Evolutionary conservation across 2,113 vertebrate species (phyloP).

Genomic region (Alethe diademata): DNA sequence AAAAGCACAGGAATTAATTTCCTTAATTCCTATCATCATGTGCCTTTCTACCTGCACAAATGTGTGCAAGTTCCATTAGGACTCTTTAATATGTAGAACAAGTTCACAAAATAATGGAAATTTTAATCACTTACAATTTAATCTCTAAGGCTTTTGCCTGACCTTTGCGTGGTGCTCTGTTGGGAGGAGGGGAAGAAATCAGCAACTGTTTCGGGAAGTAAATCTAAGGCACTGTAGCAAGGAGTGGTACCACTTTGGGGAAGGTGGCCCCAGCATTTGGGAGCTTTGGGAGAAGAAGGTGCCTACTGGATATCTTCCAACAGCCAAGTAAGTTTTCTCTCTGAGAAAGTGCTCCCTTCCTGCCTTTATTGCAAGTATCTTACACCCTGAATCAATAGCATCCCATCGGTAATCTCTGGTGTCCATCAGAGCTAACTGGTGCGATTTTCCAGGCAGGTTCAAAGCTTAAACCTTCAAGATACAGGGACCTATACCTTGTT

Average conservation of each 20-base stretch:
- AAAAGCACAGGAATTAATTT: constrained; percentile 61
- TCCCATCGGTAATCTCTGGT: background rate
- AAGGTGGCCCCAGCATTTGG: background rate
- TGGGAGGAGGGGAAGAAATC: background rate
- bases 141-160: constrained; percentile 60
- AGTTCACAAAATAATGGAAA: constrained; percentile 66
- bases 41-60: constrained; percentile 53
- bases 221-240: background rate
- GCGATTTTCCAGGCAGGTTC: background rate
- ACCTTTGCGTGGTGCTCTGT: background rate
- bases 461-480: background rate
- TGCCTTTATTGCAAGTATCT: background rate
- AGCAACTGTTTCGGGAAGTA: background rate
- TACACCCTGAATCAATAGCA: background rate
- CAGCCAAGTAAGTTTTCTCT: background rate
- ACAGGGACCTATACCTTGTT: background rate
- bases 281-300: background rate
- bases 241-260: background rate
- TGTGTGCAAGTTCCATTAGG: constrained; percentile 32
- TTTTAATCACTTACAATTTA: constrained; percentile 66
- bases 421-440: background rate
- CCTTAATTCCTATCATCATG: constrained; percentile 57
- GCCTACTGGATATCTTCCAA: background rate
- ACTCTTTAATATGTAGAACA: constrained; percentile 51
- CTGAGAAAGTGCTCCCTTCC: background rate